A percentile compares a stretch with the other conserved stretches of the same genome.
phyloP scores from a whole-genome alignment of 53 echinoderm and acorn worm genomes.

The Paracentrotus lividus region DNA sequence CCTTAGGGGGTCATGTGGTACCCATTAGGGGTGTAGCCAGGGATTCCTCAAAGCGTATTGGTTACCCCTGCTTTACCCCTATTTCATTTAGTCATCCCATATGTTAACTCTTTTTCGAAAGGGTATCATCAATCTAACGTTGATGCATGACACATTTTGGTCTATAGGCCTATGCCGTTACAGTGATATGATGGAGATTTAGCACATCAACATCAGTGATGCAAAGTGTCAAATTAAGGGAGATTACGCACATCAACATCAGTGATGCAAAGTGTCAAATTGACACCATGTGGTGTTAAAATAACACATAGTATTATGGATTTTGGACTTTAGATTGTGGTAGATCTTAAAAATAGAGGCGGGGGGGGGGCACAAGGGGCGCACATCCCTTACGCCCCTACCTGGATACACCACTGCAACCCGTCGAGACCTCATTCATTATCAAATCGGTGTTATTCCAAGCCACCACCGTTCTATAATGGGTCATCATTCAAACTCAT shows the following conservation, averaged over 20 bases:
- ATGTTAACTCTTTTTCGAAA: background rate
- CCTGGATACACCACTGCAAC: background rate
- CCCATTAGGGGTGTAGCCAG: background rate
- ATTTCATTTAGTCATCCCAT: background rate
- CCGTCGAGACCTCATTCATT: background rate
- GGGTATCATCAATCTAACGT: background rate
- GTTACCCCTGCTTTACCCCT: background rate
- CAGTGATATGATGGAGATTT: too few relatives aligned
- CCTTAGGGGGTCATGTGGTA: background rate
- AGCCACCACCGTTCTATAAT: background rate
- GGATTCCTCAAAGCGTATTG: background rate
- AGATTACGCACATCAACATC: too few relatives aligned
- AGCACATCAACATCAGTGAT: too few relatives aligned
- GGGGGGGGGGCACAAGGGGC: background rate
- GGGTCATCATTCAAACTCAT: conserved; percentile 2
- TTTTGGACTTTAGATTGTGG: too few relatives aligned
- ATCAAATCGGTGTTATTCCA: background rate
- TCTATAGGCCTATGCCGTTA: too few relatives aligned
- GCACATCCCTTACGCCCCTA: background rate
- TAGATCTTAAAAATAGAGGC: too few relatives aligned
- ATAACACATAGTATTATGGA: too few relatives aligned
- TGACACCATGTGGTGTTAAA: too few relatives aligned
- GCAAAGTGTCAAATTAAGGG: too few relatives aligned
- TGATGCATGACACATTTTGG: background rate
- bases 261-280: too few relatives aligned